Base-by-base conservation (phyloP, 2,888 invertebrate species). In the Smittia aterrima region DNA sequence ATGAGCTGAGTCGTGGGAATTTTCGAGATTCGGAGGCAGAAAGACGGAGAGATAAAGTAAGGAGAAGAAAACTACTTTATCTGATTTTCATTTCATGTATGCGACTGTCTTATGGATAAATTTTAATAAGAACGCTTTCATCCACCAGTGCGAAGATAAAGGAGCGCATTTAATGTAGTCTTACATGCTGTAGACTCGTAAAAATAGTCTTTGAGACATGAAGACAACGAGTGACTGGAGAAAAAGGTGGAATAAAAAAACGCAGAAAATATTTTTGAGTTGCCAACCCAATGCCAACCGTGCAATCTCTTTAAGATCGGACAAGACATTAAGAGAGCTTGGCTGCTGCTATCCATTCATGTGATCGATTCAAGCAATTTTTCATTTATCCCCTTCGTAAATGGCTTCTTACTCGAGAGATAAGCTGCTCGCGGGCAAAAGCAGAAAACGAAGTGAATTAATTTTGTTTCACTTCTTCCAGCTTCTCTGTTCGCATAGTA, bases 361-460 rank as follows among this genome's bases (percentile, higher is more conserved):
- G 27, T 72, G 72, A 72, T 72, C 72, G 58, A 72, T 72, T 22
- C 27, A 72, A 20, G 72, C 24, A 62, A 72, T 72, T 62, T 72
- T 72, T 72, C 72, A 72, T 72, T 72, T 62, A 72, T 32, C 22
- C 32, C 11, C 40, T n/a, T 22, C 24, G 11, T n/a, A 66, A 27
- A 67, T 24, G 24, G 68, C 68, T 53, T 47, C 47, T 70, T 70
- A 0, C 25, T 4, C 47, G n/a, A n/a, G n/a, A 47, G 62, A 72
- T 72, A 58, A 58, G n/a, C 38, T 2, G 72, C 72, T 72, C 62
- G 72, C 32, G 62, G 71, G 32, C 71, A 71, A 6, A 53, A 27
- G 47, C 47, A 32, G 47, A 47, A n/a, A 68, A 11, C 13, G 13
- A 32, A 66, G 20, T 40, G 72, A 72, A 72, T 72, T 72, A 72